These are phyloP conservation scores for Tanytarsus gracilentus DNA, from an alignment of 2,888 invertebrate genomes.

Conservation along the genomic window DNA sequence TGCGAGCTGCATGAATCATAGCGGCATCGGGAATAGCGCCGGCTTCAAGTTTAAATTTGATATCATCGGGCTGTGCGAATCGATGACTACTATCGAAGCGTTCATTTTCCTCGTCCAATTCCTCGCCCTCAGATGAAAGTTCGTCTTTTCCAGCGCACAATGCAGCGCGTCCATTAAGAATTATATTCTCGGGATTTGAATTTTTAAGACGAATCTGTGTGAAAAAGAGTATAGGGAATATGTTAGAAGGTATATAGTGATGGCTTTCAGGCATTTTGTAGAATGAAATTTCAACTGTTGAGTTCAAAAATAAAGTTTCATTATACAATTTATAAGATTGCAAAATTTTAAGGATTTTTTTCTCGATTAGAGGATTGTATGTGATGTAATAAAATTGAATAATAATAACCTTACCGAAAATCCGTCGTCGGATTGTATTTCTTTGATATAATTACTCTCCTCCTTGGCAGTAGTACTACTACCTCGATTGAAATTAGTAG, in stretches of 20 bases:
- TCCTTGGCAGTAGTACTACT: slow-evolving; percentile 33
- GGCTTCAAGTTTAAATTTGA: slow-evolving; percentile 71
- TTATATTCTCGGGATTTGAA: slow-evolving; percentile 51
- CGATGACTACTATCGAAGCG: slow-evolving; percentile 42
- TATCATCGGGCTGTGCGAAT: slow-evolving; percentile 58
- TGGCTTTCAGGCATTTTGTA: background rate
- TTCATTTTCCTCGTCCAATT: slow-evolving; percentile 46
- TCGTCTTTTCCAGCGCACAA: slow-evolving; percentile 66
- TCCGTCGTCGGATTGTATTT: slow-evolving; percentile 57
- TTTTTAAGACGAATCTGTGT: slow-evolving; percentile 50
- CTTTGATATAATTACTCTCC: slow-evolving; percentile 49
- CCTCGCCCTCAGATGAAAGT: slow-evolving; percentile 55
- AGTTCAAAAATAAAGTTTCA: too few relatives aligned
- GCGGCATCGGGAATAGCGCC: slow-evolving; percentile 96
- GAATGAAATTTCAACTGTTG: background rate
- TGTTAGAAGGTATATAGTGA: background rate
- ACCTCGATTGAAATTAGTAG: slow-evolving; percentile 25
- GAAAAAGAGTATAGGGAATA: background rate
- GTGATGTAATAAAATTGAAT: slow-evolving; percentile 36
- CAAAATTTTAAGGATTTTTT: background rate
- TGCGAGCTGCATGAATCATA: slow-evolving; percentile 94
- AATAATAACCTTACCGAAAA: slow-evolving; percentile 53
- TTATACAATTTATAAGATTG: too few relatives aligned
- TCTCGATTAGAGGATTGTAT: background rate
- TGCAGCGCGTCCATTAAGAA: slow-evolving; percentile 73